These are phyloP conservation scores for Resseliella maxima DNA, from an alignment of 2,888 invertebrate species.

Conservation along the genomic window DNA sequence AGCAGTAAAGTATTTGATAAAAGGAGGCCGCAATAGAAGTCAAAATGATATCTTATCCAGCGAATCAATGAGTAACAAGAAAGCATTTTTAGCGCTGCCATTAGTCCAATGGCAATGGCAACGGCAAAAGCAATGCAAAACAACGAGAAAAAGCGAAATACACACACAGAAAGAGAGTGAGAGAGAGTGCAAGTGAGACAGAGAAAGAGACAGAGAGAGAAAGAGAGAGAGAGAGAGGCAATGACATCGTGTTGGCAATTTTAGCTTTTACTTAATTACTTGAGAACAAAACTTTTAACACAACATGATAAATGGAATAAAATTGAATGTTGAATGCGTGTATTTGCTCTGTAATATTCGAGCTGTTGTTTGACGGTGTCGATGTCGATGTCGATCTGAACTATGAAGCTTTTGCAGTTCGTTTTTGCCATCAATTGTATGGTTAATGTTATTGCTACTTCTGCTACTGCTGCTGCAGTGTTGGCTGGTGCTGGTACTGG, in stretches of 20 bases:
- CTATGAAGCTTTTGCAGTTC: neutral
- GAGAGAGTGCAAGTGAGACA: no score
- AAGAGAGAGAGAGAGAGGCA: no score
- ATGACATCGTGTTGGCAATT: conserved; percentile 9
- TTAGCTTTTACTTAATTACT: conserved; percentile 36
- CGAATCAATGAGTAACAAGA: conserved; percentile 29
- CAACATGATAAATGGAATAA: conserved; percentile 45
- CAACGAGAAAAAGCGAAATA: neutral
- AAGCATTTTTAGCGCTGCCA: neutral
- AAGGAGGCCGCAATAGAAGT: no score
- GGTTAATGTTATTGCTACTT: neutral
- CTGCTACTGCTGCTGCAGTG: neutral
- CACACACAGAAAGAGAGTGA: no score
- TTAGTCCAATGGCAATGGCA: neutral
- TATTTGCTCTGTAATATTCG: conserved; percentile 10
- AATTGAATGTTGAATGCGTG: conserved; percentile 48
- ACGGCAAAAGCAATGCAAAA: neutral
- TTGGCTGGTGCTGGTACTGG: no score
- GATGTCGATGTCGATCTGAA: neutral
- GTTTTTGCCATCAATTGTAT: neutral
- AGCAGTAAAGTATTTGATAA: no score
- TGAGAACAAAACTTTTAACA: conserved; percentile 45
- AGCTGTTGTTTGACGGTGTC: neutral
- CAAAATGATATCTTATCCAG: conserved; percentile 4
- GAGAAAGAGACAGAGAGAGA: no score